Conservation (phyloP, 2,797 vertebrate species). For the Tokudaia tokunoshimensis region DNA sequence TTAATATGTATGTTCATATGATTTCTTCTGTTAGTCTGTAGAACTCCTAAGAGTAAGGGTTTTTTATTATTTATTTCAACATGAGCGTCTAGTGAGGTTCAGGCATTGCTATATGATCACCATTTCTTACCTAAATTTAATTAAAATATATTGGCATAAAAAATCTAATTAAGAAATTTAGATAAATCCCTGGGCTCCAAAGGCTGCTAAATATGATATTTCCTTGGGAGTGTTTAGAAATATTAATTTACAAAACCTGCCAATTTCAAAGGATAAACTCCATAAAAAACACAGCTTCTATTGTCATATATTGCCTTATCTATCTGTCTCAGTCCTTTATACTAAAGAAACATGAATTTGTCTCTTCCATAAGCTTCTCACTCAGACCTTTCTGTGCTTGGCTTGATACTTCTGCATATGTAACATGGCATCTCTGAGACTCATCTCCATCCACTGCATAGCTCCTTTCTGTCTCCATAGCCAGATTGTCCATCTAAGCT, state of each 20-base stretch:
- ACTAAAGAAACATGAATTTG: background rate
- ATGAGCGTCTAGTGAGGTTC: background rate
- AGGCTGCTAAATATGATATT: background rate
- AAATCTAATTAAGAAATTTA: conserved; percentile 1
- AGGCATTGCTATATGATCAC: background rate
- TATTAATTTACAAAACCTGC: background rate
- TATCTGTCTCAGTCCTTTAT: background rate
- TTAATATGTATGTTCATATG: background rate
- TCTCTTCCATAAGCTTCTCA: background rate
- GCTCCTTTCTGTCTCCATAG: background rate
- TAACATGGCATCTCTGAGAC: too few relatives aligned
- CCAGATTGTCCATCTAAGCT: background rate
- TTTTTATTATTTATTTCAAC: background rate
- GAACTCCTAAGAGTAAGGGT: background rate
- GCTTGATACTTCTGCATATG: too few relatives aligned
- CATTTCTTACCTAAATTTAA: conserved; percentile 8
- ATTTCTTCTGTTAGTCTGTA: conserved; percentile 28
- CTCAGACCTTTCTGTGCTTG: background rate
- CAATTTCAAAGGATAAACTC: background rate
- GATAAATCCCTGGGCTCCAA: background rate
- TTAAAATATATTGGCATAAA: background rate
- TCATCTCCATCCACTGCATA: background rate
- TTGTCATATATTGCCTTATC: background rate
- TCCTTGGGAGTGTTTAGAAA: background rate
- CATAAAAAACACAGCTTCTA: background rate